phyloP scores from a whole-genome alignment of 2,797 vertebrate genomes.

The Gymnodraco acuticeps region DNA sequence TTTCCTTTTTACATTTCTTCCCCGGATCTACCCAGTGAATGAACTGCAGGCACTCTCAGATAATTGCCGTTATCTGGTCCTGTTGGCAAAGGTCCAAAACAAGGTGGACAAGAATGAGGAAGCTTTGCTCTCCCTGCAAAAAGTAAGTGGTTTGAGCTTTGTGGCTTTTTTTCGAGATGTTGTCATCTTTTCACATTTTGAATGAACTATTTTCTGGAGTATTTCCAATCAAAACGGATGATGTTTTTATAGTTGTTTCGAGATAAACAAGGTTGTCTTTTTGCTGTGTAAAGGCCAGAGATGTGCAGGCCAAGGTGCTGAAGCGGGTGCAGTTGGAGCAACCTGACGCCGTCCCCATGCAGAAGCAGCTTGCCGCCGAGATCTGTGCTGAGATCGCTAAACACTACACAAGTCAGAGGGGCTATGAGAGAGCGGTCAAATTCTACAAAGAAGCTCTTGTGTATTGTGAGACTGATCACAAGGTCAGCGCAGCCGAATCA shows the following conservation, averaged over 20 bases:
- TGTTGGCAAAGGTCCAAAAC: slow-evolving; percentile 93
- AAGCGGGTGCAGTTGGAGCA: slow-evolving; percentile 95
- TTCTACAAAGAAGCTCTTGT: slow-evolving; percentile 99
- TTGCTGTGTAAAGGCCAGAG: slow-evolving; percentile 86
- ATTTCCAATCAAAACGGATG: not conserved
- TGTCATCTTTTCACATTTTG: not conserved
- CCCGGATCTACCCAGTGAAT: slow-evolving; percentile 82
- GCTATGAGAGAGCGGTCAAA: slow-evolving; percentile 96
- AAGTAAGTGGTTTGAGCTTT: slow-evolving; percentile 79
- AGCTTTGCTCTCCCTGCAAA: slow-evolving; percentile 89
- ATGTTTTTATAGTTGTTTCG: not conserved
- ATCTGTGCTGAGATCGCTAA: slow-evolving; percentile 97
- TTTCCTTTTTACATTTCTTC: not conserved
- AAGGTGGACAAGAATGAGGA: slow-evolving; percentile 90
- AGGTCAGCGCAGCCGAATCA: slow-evolving; percentile 89
- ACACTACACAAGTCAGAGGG: slow-evolving; percentile 92
- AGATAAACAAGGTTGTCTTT: not conserved
- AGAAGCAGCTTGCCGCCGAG: slow-evolving; percentile 95
- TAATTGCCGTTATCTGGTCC: slow-evolving; percentile 90
- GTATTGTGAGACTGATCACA: slow-evolving; percentile 96
- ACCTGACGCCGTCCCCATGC: slow-evolving; percentile 90
- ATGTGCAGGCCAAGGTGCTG: slow-evolving; percentile 94
- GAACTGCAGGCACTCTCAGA: slow-evolving; percentile 91
- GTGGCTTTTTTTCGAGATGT: not conserved
- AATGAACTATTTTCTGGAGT: not conserved